phyloP scores from a whole-genome alignment of 1,140 invertebrate genomes.

The Diprion similis region DNA sequence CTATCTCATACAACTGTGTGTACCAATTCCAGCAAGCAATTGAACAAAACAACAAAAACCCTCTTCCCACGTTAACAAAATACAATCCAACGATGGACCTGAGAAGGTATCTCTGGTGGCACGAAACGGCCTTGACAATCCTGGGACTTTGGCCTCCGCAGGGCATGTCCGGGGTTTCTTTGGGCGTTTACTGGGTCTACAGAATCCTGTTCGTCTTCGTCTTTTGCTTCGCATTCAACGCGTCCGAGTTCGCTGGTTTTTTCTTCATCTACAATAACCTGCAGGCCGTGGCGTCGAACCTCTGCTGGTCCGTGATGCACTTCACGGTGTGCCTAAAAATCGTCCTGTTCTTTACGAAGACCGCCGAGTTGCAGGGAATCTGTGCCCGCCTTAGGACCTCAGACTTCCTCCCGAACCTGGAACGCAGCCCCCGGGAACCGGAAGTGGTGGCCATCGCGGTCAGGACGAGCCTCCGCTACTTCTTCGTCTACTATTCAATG shows the following conservation, averaged over 20 bases:
- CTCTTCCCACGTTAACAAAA: too few species aligned
- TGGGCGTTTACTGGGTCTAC: neutral
- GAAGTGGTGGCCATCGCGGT: too few species aligned
- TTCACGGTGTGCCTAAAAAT: neutral
- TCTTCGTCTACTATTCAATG: neutral
- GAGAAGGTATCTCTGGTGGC: neutral
- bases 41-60: too few species aligned
- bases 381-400: neutral
- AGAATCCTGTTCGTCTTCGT: neutral
- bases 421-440: neutral
- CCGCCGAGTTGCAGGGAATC: neutral
- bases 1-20: too few species aligned
- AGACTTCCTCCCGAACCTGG: neutral
- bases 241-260: neutral
- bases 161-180: neutral
- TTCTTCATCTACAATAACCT: neutral
- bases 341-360: neutral
- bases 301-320: neutral
- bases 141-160: neutral
- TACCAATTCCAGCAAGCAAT: too few species aligned
- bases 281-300: neutral
- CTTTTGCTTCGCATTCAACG: neutral
- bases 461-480: too few species aligned
- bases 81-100: too few species aligned
- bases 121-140: neutral